These are phyloP conservation scores for Machaerirhynchus nigripectus DNA, from an alignment of 2,113 vertebrate species.

Conservation along the genomic window DNA sequence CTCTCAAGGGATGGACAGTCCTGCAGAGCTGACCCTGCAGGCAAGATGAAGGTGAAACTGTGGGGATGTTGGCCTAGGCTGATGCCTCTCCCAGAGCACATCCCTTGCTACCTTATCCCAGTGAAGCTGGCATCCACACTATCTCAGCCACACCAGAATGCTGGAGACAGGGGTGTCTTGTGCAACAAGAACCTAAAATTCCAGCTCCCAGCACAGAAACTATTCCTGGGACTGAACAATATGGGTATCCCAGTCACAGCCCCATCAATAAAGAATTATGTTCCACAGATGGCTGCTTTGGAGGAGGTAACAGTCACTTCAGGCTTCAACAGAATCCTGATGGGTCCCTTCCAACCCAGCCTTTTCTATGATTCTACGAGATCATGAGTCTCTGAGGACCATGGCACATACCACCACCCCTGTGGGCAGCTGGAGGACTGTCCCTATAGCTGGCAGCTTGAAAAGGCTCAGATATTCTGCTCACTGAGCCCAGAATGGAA, in stretches of 20 bases:
- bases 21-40: background rate
- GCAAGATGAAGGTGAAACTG: background rate
- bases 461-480: background rate
- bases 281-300: background rate
- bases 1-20: background rate
- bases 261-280: background rate
- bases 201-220: background rate
- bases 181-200: background rate
- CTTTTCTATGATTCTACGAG: background rate
- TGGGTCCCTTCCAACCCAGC: background rate
- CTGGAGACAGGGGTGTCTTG: background rate
- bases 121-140: rapidly evolving
- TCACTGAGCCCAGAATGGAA: background rate
- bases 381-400: background rate
- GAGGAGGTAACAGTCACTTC: background rate
- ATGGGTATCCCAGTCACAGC: background rate
- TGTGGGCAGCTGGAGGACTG: background rate
- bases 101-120: background rate
- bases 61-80: background rate
- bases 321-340: background rate
- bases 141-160: background rate
- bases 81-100: background rate
- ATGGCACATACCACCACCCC: background rate
- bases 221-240: background rate
- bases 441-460: background rate